Evolutionary conservation across 2,888 invertebrate genomes (phyloP).

Genomic region (Cryptocheilus praepositus): DNA sequence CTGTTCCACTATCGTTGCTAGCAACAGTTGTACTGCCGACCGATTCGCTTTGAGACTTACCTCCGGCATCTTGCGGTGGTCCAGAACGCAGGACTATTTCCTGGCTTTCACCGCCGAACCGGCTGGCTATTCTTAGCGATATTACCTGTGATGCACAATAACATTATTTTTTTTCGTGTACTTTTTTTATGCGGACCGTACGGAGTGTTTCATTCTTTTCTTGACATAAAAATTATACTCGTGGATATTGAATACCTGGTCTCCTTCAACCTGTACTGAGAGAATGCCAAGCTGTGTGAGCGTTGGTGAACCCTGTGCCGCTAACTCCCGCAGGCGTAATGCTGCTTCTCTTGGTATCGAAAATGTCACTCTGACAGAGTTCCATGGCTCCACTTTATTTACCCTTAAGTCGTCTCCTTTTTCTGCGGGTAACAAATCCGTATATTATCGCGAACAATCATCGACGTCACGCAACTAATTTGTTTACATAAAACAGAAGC

Average conservation of each 20-base stretch:
- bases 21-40: slow-evolving; percentile 55
- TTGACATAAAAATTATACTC: too few species aligned
- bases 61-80: slow-evolving; percentile 71
- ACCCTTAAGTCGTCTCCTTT: slow-evolving; percentile 79
- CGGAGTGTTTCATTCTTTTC: too few species aligned
- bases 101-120: slow-evolving; percentile 82
- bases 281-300: slow-evolving; percentile 94
- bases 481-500: slow-evolving; percentile 2
- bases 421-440: slow-evolving; percentile 60
- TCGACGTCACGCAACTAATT: not conserved
- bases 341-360: slow-evolving; percentile 98
- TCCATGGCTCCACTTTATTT: slow-evolving; percentile 96
- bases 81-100: slow-evolving; percentile 82
- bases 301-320: slow-evolving; percentile 91
- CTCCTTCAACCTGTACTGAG: slow-evolving; percentile 95
- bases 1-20: slow-evolving; percentile 62
- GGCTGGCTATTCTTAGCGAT: slow-evolving; percentile 80
- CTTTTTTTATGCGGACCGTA: too few species aligned
- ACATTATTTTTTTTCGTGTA: not conserved
- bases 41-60: slow-evolving; percentile 66
- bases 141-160: slow-evolving; percentile 74
- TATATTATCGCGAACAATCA: slow-evolving; percentile 2
- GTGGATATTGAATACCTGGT: slow-evolving; percentile 79
- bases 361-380: slow-evolving; percentile 97
- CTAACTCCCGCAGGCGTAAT: slow-evolving; percentile 91